Conservation (phyloP, 2,888 invertebrate species). For the Acanthacorydalis orientalis region DNA sequence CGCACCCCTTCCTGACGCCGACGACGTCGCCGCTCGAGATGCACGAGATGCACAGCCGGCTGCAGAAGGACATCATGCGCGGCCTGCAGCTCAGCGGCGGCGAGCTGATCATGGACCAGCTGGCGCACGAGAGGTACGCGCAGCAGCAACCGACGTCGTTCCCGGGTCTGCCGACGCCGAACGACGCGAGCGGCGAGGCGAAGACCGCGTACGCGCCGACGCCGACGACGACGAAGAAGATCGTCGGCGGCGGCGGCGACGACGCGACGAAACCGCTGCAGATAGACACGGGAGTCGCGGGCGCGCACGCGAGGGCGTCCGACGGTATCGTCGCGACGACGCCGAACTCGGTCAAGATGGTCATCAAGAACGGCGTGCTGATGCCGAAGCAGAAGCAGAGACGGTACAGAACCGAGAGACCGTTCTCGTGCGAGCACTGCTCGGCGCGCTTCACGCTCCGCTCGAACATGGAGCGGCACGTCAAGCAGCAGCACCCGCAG, state of each 20-base stretch:
- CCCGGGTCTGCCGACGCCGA: too few relatives aligned
- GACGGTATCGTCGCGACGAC: slow-evolving; percentile 18
- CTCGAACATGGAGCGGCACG: slow-evolving; percentile 91
- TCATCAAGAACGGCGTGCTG: slow-evolving; percentile 74
- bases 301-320: slow-evolving; percentile 6
- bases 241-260: too few relatives aligned
- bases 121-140: not conserved
- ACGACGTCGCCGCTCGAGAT: slow-evolving; percentile 34
- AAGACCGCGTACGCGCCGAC: too few relatives aligned
- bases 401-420: slow-evolving; percentile 76
- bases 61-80: slow-evolving; percentile 45
- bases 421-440: slow-evolving; percentile 82
- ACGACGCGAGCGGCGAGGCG: too few relatives aligned
- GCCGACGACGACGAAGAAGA: too few relatives aligned
- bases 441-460: slow-evolving; percentile 77
- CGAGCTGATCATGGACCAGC: slow-evolving; percentile 36
- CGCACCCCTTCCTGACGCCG: slow-evolving; percentile 33
- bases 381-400: slow-evolving; percentile 87
- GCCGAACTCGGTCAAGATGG: slow-evolving; percentile 66
- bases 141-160: too few relatives aligned
- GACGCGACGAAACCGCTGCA: too few relatives aligned
- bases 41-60: slow-evolving; percentile 49
- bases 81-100: slow-evolving; percentile 55
- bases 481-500: slow-evolving; percentile 86
- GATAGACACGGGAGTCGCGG: too few relatives aligned